These are phyloP conservation scores for Molanna angustata DNA, from an alignment of 2,888 invertebrate genomes.

Conservation along the genomic window DNA sequence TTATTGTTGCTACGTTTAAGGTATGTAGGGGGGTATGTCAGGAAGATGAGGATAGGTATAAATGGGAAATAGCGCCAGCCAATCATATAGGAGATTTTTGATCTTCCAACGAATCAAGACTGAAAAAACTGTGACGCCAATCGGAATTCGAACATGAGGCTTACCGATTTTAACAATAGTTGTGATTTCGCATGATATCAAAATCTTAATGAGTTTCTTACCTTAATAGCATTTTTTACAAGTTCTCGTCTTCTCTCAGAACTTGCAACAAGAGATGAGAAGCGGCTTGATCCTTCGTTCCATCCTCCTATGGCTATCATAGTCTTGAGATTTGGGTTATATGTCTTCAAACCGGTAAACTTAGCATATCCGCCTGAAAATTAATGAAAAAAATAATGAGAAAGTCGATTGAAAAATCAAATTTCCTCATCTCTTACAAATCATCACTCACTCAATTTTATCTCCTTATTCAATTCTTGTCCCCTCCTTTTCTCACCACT, in stretches of 20 bases:
- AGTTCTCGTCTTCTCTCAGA: conserved; percentile 74
- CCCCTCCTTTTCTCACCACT: too few relatives aligned
- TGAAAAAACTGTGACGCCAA: background rate
- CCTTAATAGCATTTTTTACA: conserved; percentile 80
- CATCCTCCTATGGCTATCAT: conserved; percentile 89
- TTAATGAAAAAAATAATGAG: too few relatives aligned
- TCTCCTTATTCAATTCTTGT: too few relatives aligned
- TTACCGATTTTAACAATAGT: background rate
- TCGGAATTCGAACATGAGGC: background rate
- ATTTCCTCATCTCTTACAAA: too few relatives aligned
- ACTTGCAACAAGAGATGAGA: conserved; percentile 86
- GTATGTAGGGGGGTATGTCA: too few relatives aligned
- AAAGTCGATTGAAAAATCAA: too few relatives aligned
- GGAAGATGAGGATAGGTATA: too few relatives aligned
- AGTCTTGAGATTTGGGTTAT: conserved; percentile 88
- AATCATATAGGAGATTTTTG: too few relatives aligned
- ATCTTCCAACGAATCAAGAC: too few relatives aligned
- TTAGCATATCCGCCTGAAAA: conserved; percentile 87
- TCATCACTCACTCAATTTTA: too few relatives aligned
- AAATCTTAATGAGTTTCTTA: conserved; percentile 38
- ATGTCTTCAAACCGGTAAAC: conserved; percentile 89
- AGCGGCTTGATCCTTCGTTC: conserved; percentile 87
- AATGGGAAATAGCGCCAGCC: too few relatives aligned
- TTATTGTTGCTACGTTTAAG: too few relatives aligned
- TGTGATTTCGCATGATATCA: background rate